A percentile compares a stretch with the other conserved stretches of the same genome.
Conservation (phyloP, 2,113 vertebrate species). For the Tachycineta bicolor region DNA sequence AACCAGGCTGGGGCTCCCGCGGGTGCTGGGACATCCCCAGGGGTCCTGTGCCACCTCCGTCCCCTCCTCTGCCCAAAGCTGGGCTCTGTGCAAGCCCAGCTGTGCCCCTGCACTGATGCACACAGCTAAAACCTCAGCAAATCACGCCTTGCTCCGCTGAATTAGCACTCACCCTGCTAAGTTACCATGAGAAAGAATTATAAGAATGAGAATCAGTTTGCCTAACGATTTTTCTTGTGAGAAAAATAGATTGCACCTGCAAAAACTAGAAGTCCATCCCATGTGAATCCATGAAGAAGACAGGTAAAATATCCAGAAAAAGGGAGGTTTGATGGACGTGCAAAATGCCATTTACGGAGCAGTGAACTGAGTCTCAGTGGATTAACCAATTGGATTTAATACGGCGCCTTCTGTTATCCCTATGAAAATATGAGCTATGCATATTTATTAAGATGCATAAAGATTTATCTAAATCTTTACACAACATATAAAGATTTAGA, state of each 20-base stretch:
- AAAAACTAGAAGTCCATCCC: not conserved
- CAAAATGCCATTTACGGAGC: not conserved
- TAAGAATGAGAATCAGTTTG: not conserved
- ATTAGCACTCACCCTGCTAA: not conserved
- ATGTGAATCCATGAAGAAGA: not conserved
- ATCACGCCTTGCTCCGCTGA: not conserved
- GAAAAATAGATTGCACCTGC: not conserved
- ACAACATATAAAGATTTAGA: too few species aligned
- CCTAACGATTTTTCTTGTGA: not conserved
- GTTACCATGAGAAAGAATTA: not conserved
- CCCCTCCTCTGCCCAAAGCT: not conserved
- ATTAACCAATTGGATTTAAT: not conserved
- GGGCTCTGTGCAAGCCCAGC: not conserved
- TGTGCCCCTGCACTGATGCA: not conserved
- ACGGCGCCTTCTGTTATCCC: not conserved
- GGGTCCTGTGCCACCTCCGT: not conserved
- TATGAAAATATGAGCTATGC: not conserved
- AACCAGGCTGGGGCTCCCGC: too few species aligned
- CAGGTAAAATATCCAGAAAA: not conserved
- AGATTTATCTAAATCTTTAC: too few species aligned
- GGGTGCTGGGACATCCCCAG: not conserved
- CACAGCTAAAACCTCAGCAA: not conserved
- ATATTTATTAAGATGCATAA: too few species aligned
- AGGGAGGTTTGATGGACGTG: not conserved
- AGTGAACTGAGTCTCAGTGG: not conserved